Evolutionary conservation across 2,113 vertebrate species (phyloP), one percentile per base, ranked within the genome.

Genomic region (Epinephelus moara): DNA sequence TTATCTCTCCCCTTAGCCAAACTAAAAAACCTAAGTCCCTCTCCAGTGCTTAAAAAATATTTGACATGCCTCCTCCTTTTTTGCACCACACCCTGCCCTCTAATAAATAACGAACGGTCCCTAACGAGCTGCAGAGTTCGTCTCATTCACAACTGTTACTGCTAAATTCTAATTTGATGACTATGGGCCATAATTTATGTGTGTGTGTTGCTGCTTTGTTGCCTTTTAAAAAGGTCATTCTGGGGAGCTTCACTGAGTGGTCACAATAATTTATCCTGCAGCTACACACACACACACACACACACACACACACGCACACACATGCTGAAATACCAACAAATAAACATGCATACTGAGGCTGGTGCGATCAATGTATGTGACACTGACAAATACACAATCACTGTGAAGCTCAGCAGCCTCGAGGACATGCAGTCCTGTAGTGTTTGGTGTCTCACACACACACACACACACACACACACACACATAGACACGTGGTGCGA

Each of bases 181-280:
- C 82, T 56, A 67, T 70, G 64, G 55, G 45, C 1, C 11, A 30
- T 40, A 63, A 70, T 87, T 64, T 69, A 40, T 76, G n/a, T 83
- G 61, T 80, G 78, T 80, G 78, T 70, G 68, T 57, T 52, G 53
- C 6, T 81, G 70, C 75, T 82, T 66, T 81, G 78, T 67, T 92
- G 68, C 47, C 75, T 87, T 85, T 86, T 52, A 80, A 75, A 90
- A 92, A 90, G 85, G 91, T 88, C 84, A 88, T 61, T 53, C 27
- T 79, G 73, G 55, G 70, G 70, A 85, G 76, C 75, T 62, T 88
- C 85, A 82, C 67, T 15, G 78, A 85, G 70, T 76, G 87, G 79
- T 66, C 81, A 56, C 77, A 79, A 85, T 85, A 70, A 89, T 90
- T 84, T 84, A 62, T 76, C 91, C 88, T 82, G 64, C 70, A 80